Percentiles rank a stretch among this genome's conserved stretches.
Conservation (phyloP, 1,140 invertebrate species). For the Diabrotica virgifera region DNA sequence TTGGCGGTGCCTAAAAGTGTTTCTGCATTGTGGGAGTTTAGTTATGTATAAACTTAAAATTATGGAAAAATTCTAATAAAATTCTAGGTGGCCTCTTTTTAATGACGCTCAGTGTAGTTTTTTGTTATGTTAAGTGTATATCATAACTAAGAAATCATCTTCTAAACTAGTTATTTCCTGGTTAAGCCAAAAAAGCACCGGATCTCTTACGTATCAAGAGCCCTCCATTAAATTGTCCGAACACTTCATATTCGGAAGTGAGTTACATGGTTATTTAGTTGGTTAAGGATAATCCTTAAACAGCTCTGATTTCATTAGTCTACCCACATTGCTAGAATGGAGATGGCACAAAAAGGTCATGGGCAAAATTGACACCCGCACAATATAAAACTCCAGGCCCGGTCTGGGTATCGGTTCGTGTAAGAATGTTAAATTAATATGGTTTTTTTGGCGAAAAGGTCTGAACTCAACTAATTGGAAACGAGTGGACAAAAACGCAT, state of each 20-base stretch:
- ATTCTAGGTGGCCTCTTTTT: too few relatives aligned
- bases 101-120: too few relatives aligned
- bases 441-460: too few relatives aligned
- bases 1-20: too few relatives aligned
- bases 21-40: too few relatives aligned
- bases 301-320: slow-evolving; percentile 24
- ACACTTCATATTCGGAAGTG: slow-evolving; percentile 4
- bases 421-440: too few relatives aligned
- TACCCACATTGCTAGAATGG: slow-evolving; percentile 21
- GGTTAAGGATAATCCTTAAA: background rate
- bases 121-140: too few relatives aligned
- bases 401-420: background rate
- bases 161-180: background rate
- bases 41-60: too few relatives aligned
- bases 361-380: slow-evolving; percentile 31
- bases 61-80: too few relatives aligned
- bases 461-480: too few relatives aligned
- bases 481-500: too few relatives aligned
- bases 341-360: slow-evolving; percentile 13
- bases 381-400: slow-evolving; percentile 7
- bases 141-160: too few relatives aligned
- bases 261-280: slow-evolving; percentile 1
- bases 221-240: background rate
- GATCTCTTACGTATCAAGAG: background rate
- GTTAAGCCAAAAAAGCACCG: background rate